Evolutionary conservation across 2,797 vertebrate genomes (phyloP), one percentile per base, ranked within the genome.

Genomic region (Meda fulgida): DNA sequence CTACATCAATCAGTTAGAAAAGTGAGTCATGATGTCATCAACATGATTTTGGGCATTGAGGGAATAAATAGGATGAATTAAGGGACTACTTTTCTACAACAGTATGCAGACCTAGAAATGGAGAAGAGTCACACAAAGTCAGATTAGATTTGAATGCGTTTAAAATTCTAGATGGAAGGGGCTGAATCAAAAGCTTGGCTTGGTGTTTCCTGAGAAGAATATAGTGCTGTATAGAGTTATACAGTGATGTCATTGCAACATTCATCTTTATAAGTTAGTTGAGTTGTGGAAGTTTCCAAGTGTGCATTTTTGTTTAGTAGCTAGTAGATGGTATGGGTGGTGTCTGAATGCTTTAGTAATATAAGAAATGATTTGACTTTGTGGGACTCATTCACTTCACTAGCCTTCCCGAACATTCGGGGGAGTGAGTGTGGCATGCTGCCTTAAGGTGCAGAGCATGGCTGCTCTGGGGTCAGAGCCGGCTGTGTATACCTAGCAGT

Each of bases 401-500:
- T 3, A 63, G 69, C 53, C 1, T 70, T 78, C 80, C 66, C 29
- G 75, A 31, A 53, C 79, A 29, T 76, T 85, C 40, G 69, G 80
- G 81, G 55, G 60, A 69, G n/a, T 11, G 40, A 21, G 34, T 80
- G 23, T 36, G 58, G 40, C 84, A 80, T 80, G 5, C 67, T 65
- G 40, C 43, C 77, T 51, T 43, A 71, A 13, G 51, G 67, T 80
- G 43, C 13, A n/a, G 55, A 82, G 80, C 76, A 82, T 23, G 81
- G 51, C 79, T n/a, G 80, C 63, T 86, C 53, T 83, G 40, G 43
- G 66, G 73, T 77, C 79, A 84, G 89, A 72, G 90, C 88, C 86
- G 93, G 91, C 88, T 91, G 89, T 90, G 93, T 93, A 92, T 97
- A 99, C 98, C 98, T 96, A 99, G 95, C 85, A 99, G 94, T 46